These are phyloP conservation scores for Tapirus terrestris DNA, from an alignment of 2,113 vertebrate genomes.

Conservation along the genomic window DNA sequence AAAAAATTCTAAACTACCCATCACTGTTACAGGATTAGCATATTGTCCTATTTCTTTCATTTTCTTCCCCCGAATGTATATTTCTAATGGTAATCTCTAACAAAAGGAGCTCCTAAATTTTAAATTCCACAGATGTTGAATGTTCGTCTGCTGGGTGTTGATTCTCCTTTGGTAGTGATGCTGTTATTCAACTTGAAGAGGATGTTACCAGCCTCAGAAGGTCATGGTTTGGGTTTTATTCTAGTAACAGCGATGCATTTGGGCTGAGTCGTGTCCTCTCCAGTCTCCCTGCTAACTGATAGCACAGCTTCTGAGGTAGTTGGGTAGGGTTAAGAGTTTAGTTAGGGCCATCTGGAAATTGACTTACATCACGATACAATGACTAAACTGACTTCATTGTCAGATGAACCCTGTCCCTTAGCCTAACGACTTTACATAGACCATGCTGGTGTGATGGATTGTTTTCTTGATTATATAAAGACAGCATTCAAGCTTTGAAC, in stretches of 20 bases:
- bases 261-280: not conserved
- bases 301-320: not conserved
- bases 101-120: not conserved
- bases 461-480: not conserved
- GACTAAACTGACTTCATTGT: not conserved
- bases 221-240: not conserved
- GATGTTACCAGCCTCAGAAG: not conserved
- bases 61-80: fast-evolving
- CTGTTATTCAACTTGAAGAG: not conserved
- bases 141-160: not conserved
- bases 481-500: not conserved
- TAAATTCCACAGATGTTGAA: not conserved
- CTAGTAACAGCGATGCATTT: not conserved
- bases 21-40: not conserved
- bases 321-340: not conserved
- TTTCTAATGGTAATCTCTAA: not conserved
- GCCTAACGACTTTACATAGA: not conserved
- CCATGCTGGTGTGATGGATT: not conserved
- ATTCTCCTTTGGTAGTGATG: not conserved
- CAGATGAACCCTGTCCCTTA: not conserved
- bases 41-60: not conserved
- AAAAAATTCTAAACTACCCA: not conserved
- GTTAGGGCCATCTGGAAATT: not conserved
- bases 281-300: not conserved
- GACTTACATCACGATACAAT: not conserved